Evolutionary conservation across 2,797 vertebrate genomes (phyloP).

Genomic region (Mormyrops attenuatus): DNA sequence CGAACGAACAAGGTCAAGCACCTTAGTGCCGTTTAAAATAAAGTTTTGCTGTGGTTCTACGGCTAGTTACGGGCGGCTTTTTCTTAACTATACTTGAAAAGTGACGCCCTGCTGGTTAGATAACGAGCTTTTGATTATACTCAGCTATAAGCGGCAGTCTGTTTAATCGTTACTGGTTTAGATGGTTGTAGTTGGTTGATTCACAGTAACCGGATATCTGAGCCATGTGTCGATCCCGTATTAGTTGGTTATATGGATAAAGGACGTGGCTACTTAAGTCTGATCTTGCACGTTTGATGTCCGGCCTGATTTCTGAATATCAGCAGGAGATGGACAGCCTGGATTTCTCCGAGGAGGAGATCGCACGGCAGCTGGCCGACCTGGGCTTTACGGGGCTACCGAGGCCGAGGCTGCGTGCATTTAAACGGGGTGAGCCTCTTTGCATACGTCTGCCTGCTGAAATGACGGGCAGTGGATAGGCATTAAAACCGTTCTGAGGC

Average conservation of each 20-base stretch:
- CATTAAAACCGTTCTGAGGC: neutral
- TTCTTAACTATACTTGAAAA: neutral
- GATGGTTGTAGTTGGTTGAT: neutral
- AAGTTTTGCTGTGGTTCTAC: neutral
- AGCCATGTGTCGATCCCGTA: neutral
- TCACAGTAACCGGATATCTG: neutral
- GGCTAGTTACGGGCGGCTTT: neutral
- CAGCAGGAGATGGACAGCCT: slow-evolving; percentile 52
- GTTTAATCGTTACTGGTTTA: neutral
- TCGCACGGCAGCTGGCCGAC: slow-evolving; percentile 53
- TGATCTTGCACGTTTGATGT: neutral
- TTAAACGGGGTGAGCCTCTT: slow-evolving; percentile 58
- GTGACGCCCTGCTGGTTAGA: neutral
- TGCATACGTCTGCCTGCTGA: neutral
- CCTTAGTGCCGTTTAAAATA: neutral
- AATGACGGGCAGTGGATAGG: neutral
- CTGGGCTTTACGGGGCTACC: slow-evolving; percentile 63
- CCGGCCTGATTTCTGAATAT: neutral
- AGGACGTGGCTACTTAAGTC: neutral
- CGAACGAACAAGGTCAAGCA: neutral
- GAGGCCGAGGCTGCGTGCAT: slow-evolving; percentile 52
- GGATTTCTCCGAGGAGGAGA: slow-evolving; percentile 67
- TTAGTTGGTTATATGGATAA: neutral
- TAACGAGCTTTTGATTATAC: neutral
- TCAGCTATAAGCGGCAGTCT: neutral